These are phyloP conservation scores for Saguinus midas DNA, from an alignment of 2,113 vertebrate species.

Conservation along the genomic window DNA sequence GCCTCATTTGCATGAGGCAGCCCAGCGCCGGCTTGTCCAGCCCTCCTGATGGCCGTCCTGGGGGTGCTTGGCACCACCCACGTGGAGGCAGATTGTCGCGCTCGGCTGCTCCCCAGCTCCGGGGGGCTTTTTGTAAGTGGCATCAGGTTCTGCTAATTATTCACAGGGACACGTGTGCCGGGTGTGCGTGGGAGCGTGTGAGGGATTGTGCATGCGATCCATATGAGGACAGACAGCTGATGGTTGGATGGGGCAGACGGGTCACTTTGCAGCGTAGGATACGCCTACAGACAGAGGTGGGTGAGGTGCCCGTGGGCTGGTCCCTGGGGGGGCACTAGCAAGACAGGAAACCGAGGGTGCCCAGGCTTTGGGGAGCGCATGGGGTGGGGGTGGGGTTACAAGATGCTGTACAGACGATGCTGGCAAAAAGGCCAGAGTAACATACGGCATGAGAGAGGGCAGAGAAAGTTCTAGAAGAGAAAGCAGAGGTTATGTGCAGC, in stretches of 20 bases:
- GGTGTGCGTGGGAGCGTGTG: rapidly evolving
- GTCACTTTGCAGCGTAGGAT: background rate
- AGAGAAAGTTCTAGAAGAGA: background rate
- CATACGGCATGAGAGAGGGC: background rate
- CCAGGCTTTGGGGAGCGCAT: background rate
- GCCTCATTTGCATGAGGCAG: background rate
- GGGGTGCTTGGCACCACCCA: background rate
- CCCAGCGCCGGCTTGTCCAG: rapidly evolving
- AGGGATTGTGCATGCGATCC: background rate
- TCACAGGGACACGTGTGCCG: constrained; percentile 40
- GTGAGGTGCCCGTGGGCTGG: too few relatives aligned
- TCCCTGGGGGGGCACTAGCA: too few relatives aligned
- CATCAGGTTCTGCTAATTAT: constrained; percentile 73
- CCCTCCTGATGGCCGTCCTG: background rate
- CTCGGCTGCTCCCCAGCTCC: background rate
- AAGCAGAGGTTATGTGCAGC: background rate
- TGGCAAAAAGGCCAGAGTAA: background rate
- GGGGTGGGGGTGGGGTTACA: background rate
- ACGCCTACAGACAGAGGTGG: too few relatives aligned
- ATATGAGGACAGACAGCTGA: background rate
- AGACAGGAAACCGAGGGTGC: background rate
- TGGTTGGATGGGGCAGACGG: background rate
- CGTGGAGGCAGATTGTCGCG: rapidly evolving
- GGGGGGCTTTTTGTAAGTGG: background rate
- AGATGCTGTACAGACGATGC: background rate